Evolutionary conservation across 2,113 vertebrate species (phyloP).

Genomic region (Tyto alba): DNA sequence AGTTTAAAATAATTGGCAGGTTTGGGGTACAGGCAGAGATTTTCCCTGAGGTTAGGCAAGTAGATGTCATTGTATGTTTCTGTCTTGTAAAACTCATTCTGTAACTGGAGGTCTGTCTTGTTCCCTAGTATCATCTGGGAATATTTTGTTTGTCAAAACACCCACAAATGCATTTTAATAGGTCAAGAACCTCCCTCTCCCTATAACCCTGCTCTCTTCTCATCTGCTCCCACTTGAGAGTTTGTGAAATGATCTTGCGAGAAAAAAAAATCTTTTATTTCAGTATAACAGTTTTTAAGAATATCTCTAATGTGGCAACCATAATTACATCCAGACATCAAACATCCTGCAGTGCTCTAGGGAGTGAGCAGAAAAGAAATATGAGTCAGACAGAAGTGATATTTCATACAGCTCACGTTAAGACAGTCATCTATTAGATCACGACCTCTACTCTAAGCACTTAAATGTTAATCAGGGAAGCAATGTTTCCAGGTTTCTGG

Average conservation of each 20-base stretch:
- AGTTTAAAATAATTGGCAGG: not conserved
- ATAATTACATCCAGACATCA: not conserved
- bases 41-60: not conserved
- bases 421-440: not conserved
- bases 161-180: not conserved
- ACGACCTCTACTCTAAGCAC: not conserved
- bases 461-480: not conserved
- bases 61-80: not conserved
- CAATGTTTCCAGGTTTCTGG: not conserved
- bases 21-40: not conserved
- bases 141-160: not conserved
- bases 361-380: not conserved
- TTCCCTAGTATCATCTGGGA: not conserved
- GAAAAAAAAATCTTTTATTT: not conserved
- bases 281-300: not conserved
- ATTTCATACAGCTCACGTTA: not conserved
- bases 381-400: not conserved
- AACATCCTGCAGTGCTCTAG: not conserved
- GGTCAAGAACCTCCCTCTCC: not conserved
- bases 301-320: not conserved
- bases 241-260: not conserved
- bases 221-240: not conserved
- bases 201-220: not conserved
- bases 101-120: not conserved
- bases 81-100: not conserved